Percentiles rank a stretch among this genome's conserved stretches.
Evolutionary conservation across 2,888 invertebrate species (phyloP).

Genomic region (Empis livida): DNA sequence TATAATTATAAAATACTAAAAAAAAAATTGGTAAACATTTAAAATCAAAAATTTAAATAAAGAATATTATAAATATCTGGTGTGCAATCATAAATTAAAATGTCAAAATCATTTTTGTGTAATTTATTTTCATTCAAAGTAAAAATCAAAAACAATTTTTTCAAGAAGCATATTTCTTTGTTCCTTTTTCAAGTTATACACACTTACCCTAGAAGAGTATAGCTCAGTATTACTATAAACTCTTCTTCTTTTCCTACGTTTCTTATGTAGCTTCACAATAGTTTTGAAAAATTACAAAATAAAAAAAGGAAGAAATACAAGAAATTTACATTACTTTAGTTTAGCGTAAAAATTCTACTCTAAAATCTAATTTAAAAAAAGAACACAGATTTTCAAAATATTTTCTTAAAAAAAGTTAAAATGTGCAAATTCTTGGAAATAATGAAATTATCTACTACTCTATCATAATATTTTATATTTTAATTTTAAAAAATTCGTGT

Average conservation of each 20-base stretch:
- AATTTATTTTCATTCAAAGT: background rate
- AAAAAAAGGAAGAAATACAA: slow-evolving; percentile 14
- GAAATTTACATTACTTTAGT: slow-evolving; percentile 4
- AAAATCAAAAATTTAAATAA: background rate
- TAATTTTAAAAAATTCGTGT: too few species aligned
- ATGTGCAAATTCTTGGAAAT: too few species aligned
- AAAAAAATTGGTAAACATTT: background rate
- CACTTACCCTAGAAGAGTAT: slow-evolving; percentile 14
- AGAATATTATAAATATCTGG: background rate
- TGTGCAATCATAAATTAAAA: background rate
- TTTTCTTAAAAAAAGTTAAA: too few species aligned
- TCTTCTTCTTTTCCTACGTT: slow-evolving; percentile 36
- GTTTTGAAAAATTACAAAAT: slow-evolving; percentile 12
- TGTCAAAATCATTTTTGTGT: too few species aligned
- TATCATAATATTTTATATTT: too few species aligned
- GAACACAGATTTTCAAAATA: too few species aligned
- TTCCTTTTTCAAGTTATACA: too few species aligned
- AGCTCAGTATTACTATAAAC: slow-evolving; percentile 36
- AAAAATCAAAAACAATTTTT: background rate
- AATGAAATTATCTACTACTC: too few species aligned
- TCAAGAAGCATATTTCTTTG: too few species aligned
- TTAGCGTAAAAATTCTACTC: too few species aligned
- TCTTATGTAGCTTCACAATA: slow-evolving; percentile 32
- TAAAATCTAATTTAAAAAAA: too few species aligned
- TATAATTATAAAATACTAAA: background rate